phyloP scores from a whole-genome alignment of 1,140 invertebrate genomes.

The Orussus abietinus region DNA sequence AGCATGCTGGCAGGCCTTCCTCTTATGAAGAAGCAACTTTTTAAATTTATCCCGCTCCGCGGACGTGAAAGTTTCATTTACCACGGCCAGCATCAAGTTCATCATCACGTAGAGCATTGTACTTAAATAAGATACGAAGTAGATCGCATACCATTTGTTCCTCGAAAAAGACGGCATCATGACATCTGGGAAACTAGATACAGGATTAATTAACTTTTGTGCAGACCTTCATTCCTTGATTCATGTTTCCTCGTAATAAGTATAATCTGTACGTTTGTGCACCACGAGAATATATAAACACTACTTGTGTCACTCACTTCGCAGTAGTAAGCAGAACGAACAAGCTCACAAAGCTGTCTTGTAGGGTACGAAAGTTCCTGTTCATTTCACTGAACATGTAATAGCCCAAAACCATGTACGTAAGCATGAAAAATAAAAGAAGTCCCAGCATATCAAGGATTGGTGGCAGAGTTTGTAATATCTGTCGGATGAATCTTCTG shows the following conservation, averaged over 20 bases:
- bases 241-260: no score
- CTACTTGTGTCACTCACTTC: no score
- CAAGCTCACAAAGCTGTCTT: slow-evolving; percentile 82
- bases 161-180: slow-evolving; percentile 88
- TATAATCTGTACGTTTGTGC: no score
- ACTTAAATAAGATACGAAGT: slow-evolving; percentile 83
- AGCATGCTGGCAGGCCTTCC: slow-evolving; percentile 77
- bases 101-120: slow-evolving; percentile 85
- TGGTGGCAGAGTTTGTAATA: slow-evolving; percentile 81
- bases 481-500: slow-evolving; percentile 68
- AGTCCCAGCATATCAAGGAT: slow-evolving; percentile 86
- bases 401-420: slow-evolving; percentile 79
- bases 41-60: slow-evolving; percentile 86
- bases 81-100: slow-evolving; percentile 90
- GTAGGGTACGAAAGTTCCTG: slow-evolving; percentile 73
- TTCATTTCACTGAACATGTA: slow-evolving; percentile 77
- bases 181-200: slow-evolving; percentile 81
- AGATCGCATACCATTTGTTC: slow-evolving; percentile 77
- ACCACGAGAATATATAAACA: no score
- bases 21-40: slow-evolving; percentile 79
- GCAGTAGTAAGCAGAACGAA: slow-evolving; percentile 88
- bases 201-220: slow-evolving; percentile 10
- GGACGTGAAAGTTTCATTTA: slow-evolving; percentile 85
- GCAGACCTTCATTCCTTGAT: no score
- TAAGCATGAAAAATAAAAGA: slow-evolving; percentile 80